Base-by-base conservation (phyloP, 2,113 vertebrate species). In the Saguinus imperator region DNA sequence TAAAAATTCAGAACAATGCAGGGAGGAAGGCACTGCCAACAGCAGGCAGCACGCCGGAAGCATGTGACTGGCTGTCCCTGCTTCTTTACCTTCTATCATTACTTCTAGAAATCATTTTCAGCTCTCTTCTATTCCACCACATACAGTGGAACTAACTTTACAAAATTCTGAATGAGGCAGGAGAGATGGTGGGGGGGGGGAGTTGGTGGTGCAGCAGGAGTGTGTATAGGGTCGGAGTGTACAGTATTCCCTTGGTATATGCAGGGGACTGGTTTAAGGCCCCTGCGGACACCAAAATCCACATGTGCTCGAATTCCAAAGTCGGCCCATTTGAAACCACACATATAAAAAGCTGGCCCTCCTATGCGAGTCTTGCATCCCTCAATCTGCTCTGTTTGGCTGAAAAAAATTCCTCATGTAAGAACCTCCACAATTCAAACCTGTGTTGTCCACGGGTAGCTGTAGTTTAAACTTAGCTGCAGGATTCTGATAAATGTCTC, bases 21-120 rank as follows among this genome's bases (percentile, higher is more conserved):
- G 43, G n/a, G 45, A n/a, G 32, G 6, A 17, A 8, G 23, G 17
- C 4, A 1, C 32, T 16, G 10, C 18, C 58, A 20, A 1, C 4
- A 17, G 17, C 0, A 13, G 9, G 4, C 57, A 13, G 21, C 5
- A 0, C 3, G 16, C 18, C 11, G 58, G 43, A 25, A 55, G 16
- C 1, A 6, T 32, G 61, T 0, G 6, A 1, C 4, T 0, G 55
- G 37, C 18, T 25, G 0, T 14, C 2, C 18, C 50, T 5, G 37
- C 58, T 5, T n/a, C 81, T 23, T 25, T 0, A 3, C 8, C 58
- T 18, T 8, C 45, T 5, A 12, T 14, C 35, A 9, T 1, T 10
- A 5, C 40, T 17, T 37, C 76, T 37, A 29, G 9, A 61, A 27
- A 21, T 6, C 2, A 5, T 10, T 12, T 50, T 35, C 14, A 32